phyloP scores from a whole-genome alignment of 2,113 vertebrate genomes.

The Puffinus mauretanicus region DNA sequence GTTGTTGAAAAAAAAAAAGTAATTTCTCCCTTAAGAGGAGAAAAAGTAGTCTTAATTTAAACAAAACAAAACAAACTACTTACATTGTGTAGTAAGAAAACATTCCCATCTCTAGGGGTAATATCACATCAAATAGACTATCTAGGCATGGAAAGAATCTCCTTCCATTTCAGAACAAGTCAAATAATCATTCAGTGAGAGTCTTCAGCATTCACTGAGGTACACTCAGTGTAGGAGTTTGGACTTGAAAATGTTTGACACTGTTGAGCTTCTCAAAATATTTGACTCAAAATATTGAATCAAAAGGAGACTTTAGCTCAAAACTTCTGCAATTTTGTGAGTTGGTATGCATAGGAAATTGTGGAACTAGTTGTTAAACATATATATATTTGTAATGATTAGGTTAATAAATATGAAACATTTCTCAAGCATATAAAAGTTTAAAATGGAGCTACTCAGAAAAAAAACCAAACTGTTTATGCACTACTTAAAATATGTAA shows the following conservation, averaged over 20 bases:
- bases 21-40: neutral
- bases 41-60: neutral
- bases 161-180: neutral
- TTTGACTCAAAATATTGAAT: slow-evolving; percentile 7
- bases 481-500: neutral
- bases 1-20: neutral
- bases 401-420: neutral
- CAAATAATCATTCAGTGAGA: neutral
- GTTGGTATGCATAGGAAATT: neutral
- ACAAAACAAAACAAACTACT: neutral
- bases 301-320: neutral
- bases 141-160: neutral
- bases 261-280: neutral
- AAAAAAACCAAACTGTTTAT: neutral
- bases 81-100: neutral
- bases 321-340: neutral
- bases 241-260: neutral
- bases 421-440: neutral
- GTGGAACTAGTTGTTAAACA: neutral
- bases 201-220: neutral
- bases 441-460: neutral
- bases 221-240: neutral
- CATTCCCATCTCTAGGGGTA: neutral
- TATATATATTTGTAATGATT: neutral
- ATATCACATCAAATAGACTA: neutral